Evolutionary conservation across 2,113 vertebrate species (phyloP), one percentile per base, ranked within the genome.

Genomic region (Eurypyga helias): DNA sequence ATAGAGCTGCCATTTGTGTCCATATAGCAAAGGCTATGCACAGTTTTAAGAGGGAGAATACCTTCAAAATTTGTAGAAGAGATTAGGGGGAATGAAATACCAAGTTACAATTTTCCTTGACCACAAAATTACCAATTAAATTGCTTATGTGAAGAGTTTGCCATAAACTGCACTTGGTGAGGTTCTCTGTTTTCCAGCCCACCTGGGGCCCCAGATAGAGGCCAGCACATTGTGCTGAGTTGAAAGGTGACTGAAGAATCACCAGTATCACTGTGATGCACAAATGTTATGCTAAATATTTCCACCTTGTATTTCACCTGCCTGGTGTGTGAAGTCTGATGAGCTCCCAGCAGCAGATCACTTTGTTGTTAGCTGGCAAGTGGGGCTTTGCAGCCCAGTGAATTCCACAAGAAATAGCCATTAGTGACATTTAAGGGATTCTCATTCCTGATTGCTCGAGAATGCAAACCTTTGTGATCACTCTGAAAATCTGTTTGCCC

Each of bases 261-360:
- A 38, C 5, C 29, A 64, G 23, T 11, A 46, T 66, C 25, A 1
- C 61, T 57, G 64, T 7, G 2, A 4, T 20, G 58, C 57, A 60
- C 26, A 36, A 8, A 62, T 24, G 25, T 64, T 87, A 23, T 11
- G 18, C 6, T 46, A 18, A 17, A 1, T 25, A 10, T 78, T 87
- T 69, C 13, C 62, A 54, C 25, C 36, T 58, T 3, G 25, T 8
- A 3, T 8, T 60, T 60, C 9, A 38, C 58, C 38, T 57, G 18
- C 33, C 45, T 28, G 16, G 19, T 36, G 31, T 54, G 57, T 49
- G 61, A 60, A 43, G 14, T 31, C 20, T 20, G 29, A 41, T 60
- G 72, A 82, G 41, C 46, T 70, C 61, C 3, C 1, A 57, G 31
- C 0, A 0, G 8, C 43, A 28, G 41, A 3, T 8, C 23, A 4